Evolutionary conservation across 1,140 invertebrate genomes (phyloP).

Genomic region (Bombyx mandarina): DNA sequence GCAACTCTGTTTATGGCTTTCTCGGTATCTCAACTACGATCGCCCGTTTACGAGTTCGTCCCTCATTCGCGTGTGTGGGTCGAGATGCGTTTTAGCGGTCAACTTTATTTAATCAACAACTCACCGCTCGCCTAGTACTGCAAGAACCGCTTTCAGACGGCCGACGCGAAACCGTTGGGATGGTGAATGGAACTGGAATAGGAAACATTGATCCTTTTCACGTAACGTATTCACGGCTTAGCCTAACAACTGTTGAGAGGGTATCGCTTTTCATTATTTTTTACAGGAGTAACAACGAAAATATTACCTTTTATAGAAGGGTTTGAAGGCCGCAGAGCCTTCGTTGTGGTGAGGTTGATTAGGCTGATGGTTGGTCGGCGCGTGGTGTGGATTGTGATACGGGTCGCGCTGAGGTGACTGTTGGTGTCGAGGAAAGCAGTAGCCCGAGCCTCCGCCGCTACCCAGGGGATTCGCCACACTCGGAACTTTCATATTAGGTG

Average conservation of each 20-base stretch:
- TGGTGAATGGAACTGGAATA: slow-evolving; percentile 41
- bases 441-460: slow-evolving; percentile 68
- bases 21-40: slow-evolving; percentile 55
- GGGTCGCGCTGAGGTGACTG: slow-evolving; percentile 66
- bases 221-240: slow-evolving; percentile 15
- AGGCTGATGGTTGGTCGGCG: slow-evolving; percentile 66
- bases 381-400: slow-evolving; percentile 70
- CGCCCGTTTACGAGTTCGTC: slow-evolving; percentile 48
- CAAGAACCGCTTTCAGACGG: slow-evolving; percentile 36
- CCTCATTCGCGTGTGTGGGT: slow-evolving; percentile 39
- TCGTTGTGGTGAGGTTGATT: slow-evolving; percentile 75
- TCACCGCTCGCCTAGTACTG: slow-evolving; percentile 25
- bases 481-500: slow-evolving; percentile 90
- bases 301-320: slow-evolving; percentile 88
- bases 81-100: slow-evolving; percentile 19
- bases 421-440: slow-evolving; percentile 71
- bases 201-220: slow-evolving; percentile 45
- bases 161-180: slow-evolving; percentile 41
- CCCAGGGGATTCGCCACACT: slow-evolving; percentile 76
- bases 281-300: slow-evolving; percentile 1
- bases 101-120: slow-evolving; percentile 46
- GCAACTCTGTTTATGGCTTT: slow-evolving; percentile 57
- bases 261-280: background rate
- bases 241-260: background rate
- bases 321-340: slow-evolving; percentile 83